These are phyloP conservation scores for Asobara japonica DNA, from an alignment of 1,140 invertebrate genomes.

Conservation along the genomic window DNA sequence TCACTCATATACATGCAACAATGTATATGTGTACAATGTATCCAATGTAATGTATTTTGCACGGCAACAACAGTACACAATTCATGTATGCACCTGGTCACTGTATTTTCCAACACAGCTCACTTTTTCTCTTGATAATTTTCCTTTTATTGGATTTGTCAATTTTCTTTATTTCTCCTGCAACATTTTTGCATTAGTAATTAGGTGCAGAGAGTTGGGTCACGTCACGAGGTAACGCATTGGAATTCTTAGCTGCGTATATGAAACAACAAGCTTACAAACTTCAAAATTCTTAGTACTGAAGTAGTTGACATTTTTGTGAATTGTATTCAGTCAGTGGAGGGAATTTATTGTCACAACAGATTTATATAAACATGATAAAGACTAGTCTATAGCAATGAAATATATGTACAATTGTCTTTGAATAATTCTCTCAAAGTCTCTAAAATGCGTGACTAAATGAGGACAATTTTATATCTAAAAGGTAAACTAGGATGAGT, in stretches of 20 bases:
- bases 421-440: neutral
- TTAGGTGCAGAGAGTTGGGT: neutral
- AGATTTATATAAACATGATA: neutral
- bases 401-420: neutral
- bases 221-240: neutral
- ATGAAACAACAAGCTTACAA: neutral
- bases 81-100: neutral
- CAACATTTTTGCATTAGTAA: conserved; percentile 14
- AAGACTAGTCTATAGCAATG: neutral
- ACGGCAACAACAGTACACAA: neutral
- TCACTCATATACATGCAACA: neutral
- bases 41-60: neutral
- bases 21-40: neutral
- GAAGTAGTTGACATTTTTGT: neutral
- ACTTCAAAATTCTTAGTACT: neutral
- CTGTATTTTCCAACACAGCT: neutral
- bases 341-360: neutral
- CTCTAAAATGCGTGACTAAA: neutral
- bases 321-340: neutral
- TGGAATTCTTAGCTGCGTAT: neutral
- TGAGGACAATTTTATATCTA: neutral
- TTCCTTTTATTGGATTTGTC: neutral
- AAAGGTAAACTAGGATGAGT: too few species aligned
- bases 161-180: neutral
- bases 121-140: neutral